phyloP scores from a whole-genome alignment of 2,888 invertebrate species.

The Brachypalpus laphriformis region DNA sequence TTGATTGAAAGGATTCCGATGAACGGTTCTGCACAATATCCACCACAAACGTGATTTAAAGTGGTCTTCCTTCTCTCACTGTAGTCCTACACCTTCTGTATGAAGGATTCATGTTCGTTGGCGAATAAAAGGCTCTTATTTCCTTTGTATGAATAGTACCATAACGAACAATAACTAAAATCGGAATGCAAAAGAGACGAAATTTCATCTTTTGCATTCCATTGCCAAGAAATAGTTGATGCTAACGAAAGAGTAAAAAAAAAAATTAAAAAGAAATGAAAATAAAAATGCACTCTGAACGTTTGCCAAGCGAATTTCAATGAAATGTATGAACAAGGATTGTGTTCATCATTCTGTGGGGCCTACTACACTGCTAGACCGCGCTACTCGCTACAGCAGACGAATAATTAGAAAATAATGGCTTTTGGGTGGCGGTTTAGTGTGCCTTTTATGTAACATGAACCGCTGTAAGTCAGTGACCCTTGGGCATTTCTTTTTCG shows the following conservation, averaged over 20 bases:
- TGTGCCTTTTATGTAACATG: conserved; percentile 43
- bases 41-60: not conserved
- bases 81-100: not conserved
- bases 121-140: conserved; percentile 11
- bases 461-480: conserved; percentile 46
- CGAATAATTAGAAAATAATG: conserved; percentile 66
- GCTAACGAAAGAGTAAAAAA: not conserved
- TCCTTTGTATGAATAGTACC: conserved; percentile 8
- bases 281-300: conserved; percentile 38
- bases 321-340: conserved; percentile 36
- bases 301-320: conserved; percentile 54
- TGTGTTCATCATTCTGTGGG: conserved; percentile 26
- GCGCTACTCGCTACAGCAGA: conserved; percentile 36
- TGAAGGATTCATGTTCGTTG: not conserved
- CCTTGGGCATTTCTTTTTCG: not conserved
- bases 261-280: not conserved
- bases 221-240: conserved; percentile 50
- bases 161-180: conserved; percentile 39
- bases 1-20: conserved; percentile 6
- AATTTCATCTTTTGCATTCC: conserved; percentile 11
- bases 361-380: conserved; percentile 22
- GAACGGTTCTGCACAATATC: not conserved
- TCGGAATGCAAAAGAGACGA: conserved; percentile 4
- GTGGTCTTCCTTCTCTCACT: not conserved
- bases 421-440: conserved; percentile 43